phyloP scores from a whole-genome alignment of 2,888 invertebrate genomes.

The Tenthredo amoena region DNA sequence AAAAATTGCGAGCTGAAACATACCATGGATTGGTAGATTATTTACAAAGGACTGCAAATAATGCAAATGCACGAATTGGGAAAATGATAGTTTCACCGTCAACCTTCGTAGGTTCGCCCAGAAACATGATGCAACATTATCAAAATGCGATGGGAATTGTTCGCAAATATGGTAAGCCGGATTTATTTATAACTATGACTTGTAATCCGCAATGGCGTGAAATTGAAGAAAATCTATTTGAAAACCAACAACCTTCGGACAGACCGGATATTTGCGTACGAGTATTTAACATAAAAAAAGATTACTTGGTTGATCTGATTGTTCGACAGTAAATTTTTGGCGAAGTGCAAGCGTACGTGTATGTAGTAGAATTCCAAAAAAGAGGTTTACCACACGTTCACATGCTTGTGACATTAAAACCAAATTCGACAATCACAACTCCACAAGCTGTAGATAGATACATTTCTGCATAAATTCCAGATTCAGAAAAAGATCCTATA shows the following conservation, averaged over 20 bases:
- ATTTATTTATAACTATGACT: slow-evolving; percentile 50
- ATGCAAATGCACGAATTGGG: slow-evolving; percentile 48
- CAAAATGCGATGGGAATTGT: slow-evolving; percentile 61
- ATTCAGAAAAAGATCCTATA: slow-evolving; percentile 61
- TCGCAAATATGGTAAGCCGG: slow-evolving; percentile 57
- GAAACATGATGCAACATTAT: slow-evolving; percentile 59
- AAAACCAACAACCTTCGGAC: slow-evolving; percentile 56
- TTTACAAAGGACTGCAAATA: slow-evolving; percentile 41
- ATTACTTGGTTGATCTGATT: slow-evolving; percentile 56
- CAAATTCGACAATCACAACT: slow-evolving; percentile 57
- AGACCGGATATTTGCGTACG: slow-evolving; percentile 59
- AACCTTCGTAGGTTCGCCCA: slow-evolving; percentile 57
- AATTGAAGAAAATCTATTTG: slow-evolving; percentile 56
- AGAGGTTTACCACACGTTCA: slow-evolving; percentile 60
- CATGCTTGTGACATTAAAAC: slow-evolving; percentile 58
- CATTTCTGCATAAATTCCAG: slow-evolving; percentile 70
- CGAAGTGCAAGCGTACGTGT: slow-evolving; percentile 55
- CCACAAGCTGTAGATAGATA: slow-evolving; percentile 58
- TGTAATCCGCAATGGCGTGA: slow-evolving; percentile 60
- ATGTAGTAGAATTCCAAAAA: slow-evolving; percentile 61
- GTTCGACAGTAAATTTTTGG: slow-evolving; percentile 56
- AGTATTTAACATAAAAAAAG: slow-evolving; percentile 58
- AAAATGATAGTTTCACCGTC: slow-evolving; percentile 58
- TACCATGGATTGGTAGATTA: neutral
- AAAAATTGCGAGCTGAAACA: too few species aligned